Evolutionary conservation across 2,888 invertebrate species (phyloP).

Genomic region (Nymphalis polychloros): DNA sequence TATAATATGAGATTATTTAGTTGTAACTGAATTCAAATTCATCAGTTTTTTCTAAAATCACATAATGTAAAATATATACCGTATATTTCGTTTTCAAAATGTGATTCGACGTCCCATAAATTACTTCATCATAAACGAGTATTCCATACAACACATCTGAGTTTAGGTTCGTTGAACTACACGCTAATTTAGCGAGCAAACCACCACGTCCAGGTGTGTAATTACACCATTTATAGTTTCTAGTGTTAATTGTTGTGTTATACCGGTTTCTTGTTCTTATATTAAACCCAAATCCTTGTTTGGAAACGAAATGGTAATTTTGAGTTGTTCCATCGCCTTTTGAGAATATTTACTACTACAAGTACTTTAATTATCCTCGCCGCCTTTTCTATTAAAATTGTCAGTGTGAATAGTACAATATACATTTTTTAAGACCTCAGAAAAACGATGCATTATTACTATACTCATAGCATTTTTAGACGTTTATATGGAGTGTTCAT

Average conservation of each 20-base stretch:
- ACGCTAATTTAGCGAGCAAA: conserved; percentile 45
- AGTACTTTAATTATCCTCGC: neutral
- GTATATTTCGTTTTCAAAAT: neutral
- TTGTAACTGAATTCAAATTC: no score
- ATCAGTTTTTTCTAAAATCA: no score
- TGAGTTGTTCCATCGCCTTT: conserved; percentile 5
- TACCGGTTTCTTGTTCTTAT: conserved; percentile 38
- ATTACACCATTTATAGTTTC: conserved; percentile 38
- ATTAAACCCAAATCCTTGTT: conserved; percentile 17
- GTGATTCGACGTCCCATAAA: neutral
- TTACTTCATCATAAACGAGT: neutral
- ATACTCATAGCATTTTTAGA: no score
- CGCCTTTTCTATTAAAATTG: neutral
- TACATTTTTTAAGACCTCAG: no score
- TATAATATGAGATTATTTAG: no score
- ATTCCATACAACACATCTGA: conserved; percentile 25
- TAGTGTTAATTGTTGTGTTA: conserved; percentile 37
- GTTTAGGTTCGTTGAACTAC: conserved; percentile 43
- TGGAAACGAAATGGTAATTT: conserved; percentile 13
- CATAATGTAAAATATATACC: no score
- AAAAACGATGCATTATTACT: neutral
- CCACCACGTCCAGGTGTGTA: conserved; percentile 43
- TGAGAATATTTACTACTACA: neutral
- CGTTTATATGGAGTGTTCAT: no score
- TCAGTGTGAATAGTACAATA: neutral